Percentiles rank a stretch among this genome's conserved stretches.
phyloP scores from a whole-genome alignment of 2,113 vertebrate genomes.

The Marcusenius ussheri region DNA sequence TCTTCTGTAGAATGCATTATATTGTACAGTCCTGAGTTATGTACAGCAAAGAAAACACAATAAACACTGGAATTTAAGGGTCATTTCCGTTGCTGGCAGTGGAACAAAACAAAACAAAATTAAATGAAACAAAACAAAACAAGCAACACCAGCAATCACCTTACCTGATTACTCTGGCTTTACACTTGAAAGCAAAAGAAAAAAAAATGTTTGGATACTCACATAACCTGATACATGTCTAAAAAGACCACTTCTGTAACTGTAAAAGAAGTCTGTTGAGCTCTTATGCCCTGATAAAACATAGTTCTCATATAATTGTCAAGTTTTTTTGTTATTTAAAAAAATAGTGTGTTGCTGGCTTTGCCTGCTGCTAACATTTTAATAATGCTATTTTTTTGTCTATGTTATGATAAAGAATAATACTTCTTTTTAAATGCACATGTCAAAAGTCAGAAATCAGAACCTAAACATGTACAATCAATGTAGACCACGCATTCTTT shows the following conservation, averaged over 20 bases:
- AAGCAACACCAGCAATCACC: not conserved
- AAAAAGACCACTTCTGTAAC: not conserved
- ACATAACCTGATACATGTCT: not conserved
- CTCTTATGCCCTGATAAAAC: not conserved
- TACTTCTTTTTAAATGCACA: not conserved
- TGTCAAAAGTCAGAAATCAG: not conserved
- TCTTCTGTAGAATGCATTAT: conserved; percentile 1
- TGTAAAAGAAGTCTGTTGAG: not conserved
- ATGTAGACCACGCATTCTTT: not conserved
- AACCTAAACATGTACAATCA: not conserved
- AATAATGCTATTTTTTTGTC: not conserved
- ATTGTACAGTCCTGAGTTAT: conserved; percentile 26
- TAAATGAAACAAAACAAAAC: not conserved
- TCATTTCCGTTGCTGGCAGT: not conserved
- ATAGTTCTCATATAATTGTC: not conserved
- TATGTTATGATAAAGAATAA: not conserved
- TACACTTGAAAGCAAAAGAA: not conserved
- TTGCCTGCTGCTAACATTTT: not conserved
- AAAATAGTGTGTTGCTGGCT: not conserved
- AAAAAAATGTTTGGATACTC: not conserved
- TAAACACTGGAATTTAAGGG: not conserved
- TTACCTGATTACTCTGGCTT: not conserved
- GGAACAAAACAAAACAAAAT: not conserved
- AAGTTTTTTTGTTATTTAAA: not conserved
- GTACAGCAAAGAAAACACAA: not conserved